Evolutionary conservation across 2,797 vertebrate genomes (phyloP).

Genomic region (Macroramphosus scolopax): DNA sequence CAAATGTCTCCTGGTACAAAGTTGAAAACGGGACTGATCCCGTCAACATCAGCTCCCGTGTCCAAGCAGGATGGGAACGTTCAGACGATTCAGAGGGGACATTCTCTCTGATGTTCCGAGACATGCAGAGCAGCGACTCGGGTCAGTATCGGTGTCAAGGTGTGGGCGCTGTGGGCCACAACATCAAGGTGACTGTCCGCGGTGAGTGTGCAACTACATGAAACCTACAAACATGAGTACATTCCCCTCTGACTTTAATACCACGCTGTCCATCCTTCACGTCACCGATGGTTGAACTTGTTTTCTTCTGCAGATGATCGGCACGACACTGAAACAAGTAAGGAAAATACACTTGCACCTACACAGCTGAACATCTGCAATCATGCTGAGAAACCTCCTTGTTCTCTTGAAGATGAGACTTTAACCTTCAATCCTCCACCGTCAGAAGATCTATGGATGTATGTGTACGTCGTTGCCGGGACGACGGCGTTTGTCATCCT

Average conservation of each 20-base stretch:
- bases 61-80: accelerated
- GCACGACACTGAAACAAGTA: too few relatives aligned
- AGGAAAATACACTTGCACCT: too few relatives aligned
- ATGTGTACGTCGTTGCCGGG: slow-evolving; percentile 37
- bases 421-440: accelerated
- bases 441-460: accelerated
- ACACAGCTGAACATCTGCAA: too few relatives aligned
- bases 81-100: accelerated
- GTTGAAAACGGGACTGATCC: accelerated
- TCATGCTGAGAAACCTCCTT: background rate
- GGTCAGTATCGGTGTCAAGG: slow-evolving; percentile 22
- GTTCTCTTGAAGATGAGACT: background rate
- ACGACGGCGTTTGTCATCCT: slow-evolving; percentile 35
- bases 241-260: too few relatives aligned
- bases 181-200: slow-evolving; percentile 6
- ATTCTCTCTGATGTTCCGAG: slow-evolving; percentile 15
- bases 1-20: slow-evolving; percentile 40
- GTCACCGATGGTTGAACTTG: too few relatives aligned
- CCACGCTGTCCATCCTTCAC: too few relatives aligned
- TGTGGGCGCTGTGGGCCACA: accelerated
- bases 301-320: too few relatives aligned
- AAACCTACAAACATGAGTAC: too few relatives aligned
- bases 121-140: background rate
- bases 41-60: background rate
- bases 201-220: too few relatives aligned